phyloP scores from a whole-genome alignment of 2,888 invertebrate genomes.

The Crematogaster levior region DNA sequence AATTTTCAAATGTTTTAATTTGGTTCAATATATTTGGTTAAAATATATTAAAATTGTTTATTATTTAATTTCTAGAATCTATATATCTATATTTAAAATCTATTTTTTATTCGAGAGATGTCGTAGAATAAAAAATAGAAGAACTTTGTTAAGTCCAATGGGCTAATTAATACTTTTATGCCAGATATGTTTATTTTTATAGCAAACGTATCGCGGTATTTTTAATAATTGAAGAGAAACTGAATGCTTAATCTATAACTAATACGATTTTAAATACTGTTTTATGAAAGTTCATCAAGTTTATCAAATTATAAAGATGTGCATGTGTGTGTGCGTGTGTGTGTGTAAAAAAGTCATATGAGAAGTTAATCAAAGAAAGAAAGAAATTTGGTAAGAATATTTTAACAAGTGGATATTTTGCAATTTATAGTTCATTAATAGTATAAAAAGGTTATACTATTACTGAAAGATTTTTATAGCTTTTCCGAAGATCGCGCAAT shows the following conservation, averaged over 20 bases:
- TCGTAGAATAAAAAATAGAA: neutral
- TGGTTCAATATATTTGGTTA: neutral
- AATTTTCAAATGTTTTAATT: neutral
- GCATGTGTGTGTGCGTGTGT: neutral
- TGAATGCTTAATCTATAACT: constrained; percentile 11
- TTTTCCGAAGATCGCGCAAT: constrained; percentile 45
- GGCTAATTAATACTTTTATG: constrained; percentile 6
- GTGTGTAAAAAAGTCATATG: neutral
- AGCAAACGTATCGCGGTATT: neutral
- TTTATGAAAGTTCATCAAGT: constrained; percentile 22
- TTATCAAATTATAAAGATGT: constrained; percentile 38
- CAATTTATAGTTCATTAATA: constrained; percentile 3
- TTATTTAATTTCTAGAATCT: constrained; percentile 6
- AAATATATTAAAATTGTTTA: neutral
- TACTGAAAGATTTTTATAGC: constrained; percentile 1
- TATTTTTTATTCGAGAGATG: neutral
- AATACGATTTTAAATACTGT: constrained; percentile 33
- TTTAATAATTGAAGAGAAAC: constrained; percentile 1
- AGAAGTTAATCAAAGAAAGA: neutral
- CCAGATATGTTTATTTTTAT: constrained; percentile 17
- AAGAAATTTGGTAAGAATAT: neutral
- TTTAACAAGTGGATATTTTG: neutral
- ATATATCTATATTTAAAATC: no score
- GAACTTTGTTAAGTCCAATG: neutral
- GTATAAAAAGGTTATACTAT: constrained; percentile 11